phyloP scores from a whole-genome alignment of 2,797 vertebrate species.

The Lagocephalus sceleratus region DNA sequence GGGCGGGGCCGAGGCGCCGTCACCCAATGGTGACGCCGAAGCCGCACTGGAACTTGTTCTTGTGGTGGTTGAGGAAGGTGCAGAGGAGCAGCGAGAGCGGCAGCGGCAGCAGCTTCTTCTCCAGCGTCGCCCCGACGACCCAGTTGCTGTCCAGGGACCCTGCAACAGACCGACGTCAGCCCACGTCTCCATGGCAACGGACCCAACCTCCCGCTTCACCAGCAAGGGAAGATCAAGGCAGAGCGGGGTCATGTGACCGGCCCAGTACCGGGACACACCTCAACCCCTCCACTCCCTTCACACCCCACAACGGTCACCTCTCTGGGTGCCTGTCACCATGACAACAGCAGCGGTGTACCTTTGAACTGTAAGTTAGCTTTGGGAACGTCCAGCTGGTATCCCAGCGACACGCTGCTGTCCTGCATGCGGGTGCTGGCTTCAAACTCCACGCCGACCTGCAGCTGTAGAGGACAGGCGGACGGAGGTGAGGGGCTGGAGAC shows the following conservation, averaged over 20 bases:
- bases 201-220: too few relatives aligned
- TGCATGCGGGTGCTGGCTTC: slow-evolving; percentile 86
- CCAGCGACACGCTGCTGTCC: slow-evolving; percentile 85
- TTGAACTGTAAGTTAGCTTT: slow-evolving; percentile 88
- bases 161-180: slow-evolving; percentile 26
- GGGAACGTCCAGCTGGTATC: slow-evolving; percentile 87
- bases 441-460: slow-evolving; percentile 88
- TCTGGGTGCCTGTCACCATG: too few relatives aligned
- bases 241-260: too few relatives aligned
- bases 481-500: neutral
- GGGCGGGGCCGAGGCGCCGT: slow-evolving; percentile 24
- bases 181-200: too few relatives aligned
- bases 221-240: too few relatives aligned
- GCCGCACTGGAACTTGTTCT: slow-evolving; percentile 92
- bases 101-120: slow-evolving; percentile 88
- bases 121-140: slow-evolving; percentile 87
- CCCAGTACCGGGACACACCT: too few relatives aligned
- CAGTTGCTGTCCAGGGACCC: slow-evolving; percentile 90
- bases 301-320: too few relatives aligned
- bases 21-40: slow-evolving; percentile 89
- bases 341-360: slow-evolving; percentile 67
- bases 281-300: too few relatives aligned
- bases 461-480: slow-evolving; percentile 57
- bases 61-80: slow-evolving; percentile 88
- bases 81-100: slow-evolving; percentile 87